Evolutionary conservation across 35 echinoderm and acorn worm genomes (phyloP).

Genomic region (Patiria miniata): DNA sequence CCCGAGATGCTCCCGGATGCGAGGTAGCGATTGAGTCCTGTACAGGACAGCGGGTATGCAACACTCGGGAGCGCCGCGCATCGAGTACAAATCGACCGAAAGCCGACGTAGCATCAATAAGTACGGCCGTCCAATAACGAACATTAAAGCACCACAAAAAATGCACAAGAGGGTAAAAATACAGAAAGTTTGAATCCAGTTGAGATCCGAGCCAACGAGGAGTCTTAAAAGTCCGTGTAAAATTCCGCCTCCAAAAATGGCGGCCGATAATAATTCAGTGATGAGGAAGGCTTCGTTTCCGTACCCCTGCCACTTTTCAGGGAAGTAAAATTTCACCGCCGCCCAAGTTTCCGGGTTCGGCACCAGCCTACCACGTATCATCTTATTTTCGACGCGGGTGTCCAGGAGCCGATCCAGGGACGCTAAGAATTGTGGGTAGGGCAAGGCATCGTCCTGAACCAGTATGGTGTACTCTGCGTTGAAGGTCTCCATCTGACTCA

Average conservation of each 20-base stretch:
- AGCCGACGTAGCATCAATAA: not conserved
- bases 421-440: conserved; percentile 20
- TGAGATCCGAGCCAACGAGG: not conserved
- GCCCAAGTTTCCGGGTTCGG: not conserved
- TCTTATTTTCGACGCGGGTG: conserved; percentile 40
- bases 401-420: conserved; percentile 21
- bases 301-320: conserved; percentile 57
- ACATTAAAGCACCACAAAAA: conserved; percentile 18
- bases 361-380: not conserved
- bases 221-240: not conserved
- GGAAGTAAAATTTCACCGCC: conserved; percentile 46
- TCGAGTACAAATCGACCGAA: not conserved
- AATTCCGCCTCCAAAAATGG: conserved; percentile 6
- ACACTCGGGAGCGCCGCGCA: conserved; percentile 28
- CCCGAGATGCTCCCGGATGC: not conserved
- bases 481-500: conserved; percentile 37
- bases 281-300: not conserved
- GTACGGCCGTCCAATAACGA: conserved; percentile 35
- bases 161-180: not conserved
- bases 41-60: conserved; percentile 52
- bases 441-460: conserved; percentile 39
- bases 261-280: conserved; percentile 12
- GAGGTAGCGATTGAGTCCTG: not conserved
- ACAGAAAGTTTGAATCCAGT: not conserved
- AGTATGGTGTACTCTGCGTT: conserved; percentile 37